Base-by-base conservation (phyloP, 1,140 invertebrate species). In the Lepidurus packardi region DNA sequence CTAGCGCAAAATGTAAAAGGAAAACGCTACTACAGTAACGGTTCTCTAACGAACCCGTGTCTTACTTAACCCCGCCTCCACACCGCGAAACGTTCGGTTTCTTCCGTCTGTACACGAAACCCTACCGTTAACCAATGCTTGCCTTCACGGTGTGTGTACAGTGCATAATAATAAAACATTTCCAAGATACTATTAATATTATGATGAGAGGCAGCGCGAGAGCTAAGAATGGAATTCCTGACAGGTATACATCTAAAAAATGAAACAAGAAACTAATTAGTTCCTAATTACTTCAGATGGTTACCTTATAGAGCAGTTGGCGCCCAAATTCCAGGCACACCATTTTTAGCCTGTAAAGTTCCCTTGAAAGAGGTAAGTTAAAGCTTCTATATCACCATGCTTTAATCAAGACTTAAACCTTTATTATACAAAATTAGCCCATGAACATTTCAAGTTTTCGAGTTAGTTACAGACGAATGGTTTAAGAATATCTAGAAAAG, bases 311-410 rank as follows among this genome's bases (percentile, higher is more conserved):
- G 85, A 81, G 84, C 91, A 7, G 88, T 89, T 81, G 92, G 92
- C 1, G 82, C 87, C 34, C 84, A 88, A 7, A 89, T 93, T 78
- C 85, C 87, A 44, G 89, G 89, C 4, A 93, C 92, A 11, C 88
- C 89, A 79, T 89, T 93, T 77, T 87, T 93, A 81, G 89, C 91
- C 43, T 93, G 93, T 82, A 93, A 93, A 87, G 92, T 92, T 73
- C 92, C 92, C n/a, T 83, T 94, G 13, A 87, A 85, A 82, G 84
- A 88, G 85, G 91, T 92, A 84, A 89, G 90, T 16, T 6, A 42
- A 24, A 24, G 16, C 1, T 75, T 43, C 34, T 75, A 1, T 75
- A 4, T 42, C 8, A 42, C 11, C 10, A 42, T 24, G 2, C 8
- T 11, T 43, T 75, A 43, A 24, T 73, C 8, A 74, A 74, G 74